Evolutionary conservation across 2,113 vertebrate genomes (phyloP), one percentile per base, ranked within the genome.

Genomic region (Menidia beryllina): DNA sequence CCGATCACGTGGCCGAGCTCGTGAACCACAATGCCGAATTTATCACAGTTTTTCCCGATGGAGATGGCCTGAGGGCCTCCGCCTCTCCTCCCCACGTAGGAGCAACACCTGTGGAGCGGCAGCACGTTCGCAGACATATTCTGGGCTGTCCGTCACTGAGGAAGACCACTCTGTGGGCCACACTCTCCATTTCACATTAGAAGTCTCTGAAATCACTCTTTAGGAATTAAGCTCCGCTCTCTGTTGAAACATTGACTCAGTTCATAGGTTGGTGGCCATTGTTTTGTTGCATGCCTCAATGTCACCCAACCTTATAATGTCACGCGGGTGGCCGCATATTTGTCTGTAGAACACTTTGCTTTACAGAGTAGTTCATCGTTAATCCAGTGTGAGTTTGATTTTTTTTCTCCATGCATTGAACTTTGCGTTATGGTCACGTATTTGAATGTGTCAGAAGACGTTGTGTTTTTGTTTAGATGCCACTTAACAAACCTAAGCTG

Each of bases 1-100:
- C 97, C 97, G 74, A 99, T 97, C 39, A 99, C 97, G 0, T 99
- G 97, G 10, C 97, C 97, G 25, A 99, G 70, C 72, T 99, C 97
- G 30, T 99, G 97, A 27, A 98, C 97, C 71, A 98, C 97, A n/a
- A 99, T 99, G 83, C 97, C 97, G 89, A 99, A 99, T 91, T 99
- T 99, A 90, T 98, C 97, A 68, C 97, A 99, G 91, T 99, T 99
- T 86, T 99, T 99, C 57, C 97, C 97, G 11, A 99, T 98, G 54
- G 97, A 99, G 84, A 99, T 99, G 56, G 97, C 97, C 80, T 99
- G 97, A 62, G 97, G 97, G 61, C 97, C 97, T 39, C 97, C 96
- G 19, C 97, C 97, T 64, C 97, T 93, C 64, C 97, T 94, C 53
- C 97, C 97, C 65, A 99, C 97, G 4, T 98, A 99, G 62, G 97